Conservation (phyloP, 2,888 invertebrate genomes). For the Lasius platythorax region DNA sequence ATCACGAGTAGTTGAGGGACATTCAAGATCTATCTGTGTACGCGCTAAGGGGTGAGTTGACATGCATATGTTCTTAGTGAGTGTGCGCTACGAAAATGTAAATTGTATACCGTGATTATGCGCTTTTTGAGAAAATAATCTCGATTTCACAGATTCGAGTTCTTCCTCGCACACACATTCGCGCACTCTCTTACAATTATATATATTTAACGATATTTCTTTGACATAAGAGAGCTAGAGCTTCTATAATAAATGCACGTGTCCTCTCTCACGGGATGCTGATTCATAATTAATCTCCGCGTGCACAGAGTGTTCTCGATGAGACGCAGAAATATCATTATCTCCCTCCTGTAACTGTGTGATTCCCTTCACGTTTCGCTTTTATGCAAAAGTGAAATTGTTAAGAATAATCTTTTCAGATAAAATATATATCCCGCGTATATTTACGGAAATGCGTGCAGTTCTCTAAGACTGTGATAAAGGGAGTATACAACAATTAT, state of each 20-base stretch:
- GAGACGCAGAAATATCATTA: not conserved
- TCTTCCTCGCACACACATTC: slow-evolving; percentile 29
- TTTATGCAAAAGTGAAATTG: not conserved
- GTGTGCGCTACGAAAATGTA: slow-evolving; percentile 36
- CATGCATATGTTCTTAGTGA: not conserved
- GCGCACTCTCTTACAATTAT: slow-evolving; percentile 15
- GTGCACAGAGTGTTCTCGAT: not conserved
- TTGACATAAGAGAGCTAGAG: slow-evolving; percentile 23
- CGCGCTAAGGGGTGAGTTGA: slow-evolving; percentile 15
- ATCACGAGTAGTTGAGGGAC: slow-evolving; percentile 29
- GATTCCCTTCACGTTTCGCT: not conserved
- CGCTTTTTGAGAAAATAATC: slow-evolving; percentile 27
- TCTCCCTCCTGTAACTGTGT: not conserved
- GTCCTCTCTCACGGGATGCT: not conserved
- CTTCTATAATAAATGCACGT: slow-evolving; percentile 4
- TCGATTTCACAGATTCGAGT: slow-evolving; percentile 55
- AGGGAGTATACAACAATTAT: slow-evolving; percentile 40
- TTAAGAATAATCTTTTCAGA: not conserved
- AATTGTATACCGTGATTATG: slow-evolving; percentile 23
- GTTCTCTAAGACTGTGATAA: not conserved
- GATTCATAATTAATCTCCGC: not conserved
- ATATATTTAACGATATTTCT: not conserved
- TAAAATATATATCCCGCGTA: slow-evolving; percentile 20
- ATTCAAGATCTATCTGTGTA: slow-evolving; percentile 22
- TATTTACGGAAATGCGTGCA: slow-evolving; percentile 13